These are phyloP conservation scores for Asobara japonica DNA, from an alignment of 1,140 invertebrate species.

Conservation along the genomic window DNA sequence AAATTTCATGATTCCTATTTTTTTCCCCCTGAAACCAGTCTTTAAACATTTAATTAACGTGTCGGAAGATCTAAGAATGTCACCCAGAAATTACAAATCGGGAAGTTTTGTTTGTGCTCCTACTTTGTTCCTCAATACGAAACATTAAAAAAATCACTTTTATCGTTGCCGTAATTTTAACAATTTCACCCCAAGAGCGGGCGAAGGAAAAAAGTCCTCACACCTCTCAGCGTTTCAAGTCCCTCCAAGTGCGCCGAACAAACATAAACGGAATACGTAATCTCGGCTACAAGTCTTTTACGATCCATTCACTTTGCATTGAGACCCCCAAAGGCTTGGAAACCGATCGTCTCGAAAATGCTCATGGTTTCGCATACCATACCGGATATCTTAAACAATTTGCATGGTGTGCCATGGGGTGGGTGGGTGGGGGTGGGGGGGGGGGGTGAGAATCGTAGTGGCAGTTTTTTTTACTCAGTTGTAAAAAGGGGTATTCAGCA, in stretches of 20 bases:
- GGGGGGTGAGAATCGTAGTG: conserved; percentile 56
- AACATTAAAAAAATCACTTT: not conserved
- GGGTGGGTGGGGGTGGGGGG: not conserved
- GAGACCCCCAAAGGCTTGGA: not conserved
- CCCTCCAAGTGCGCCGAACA: not conserved
- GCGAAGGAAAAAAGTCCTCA: not conserved
- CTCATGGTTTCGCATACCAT: conserved; percentile 20
- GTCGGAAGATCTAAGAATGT: too few species aligned
- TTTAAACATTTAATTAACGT: too few species aligned
- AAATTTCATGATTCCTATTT: too few species aligned
- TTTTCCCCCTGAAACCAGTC: too few species aligned
- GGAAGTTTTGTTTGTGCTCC: too few species aligned
- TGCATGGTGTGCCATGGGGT: conserved; percentile 55
- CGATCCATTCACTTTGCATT: conserved; percentile 16
- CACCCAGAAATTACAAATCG: too few species aligned
- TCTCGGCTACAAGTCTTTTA: conserved; percentile 13
- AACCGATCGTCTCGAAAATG: conserved; percentile 10
- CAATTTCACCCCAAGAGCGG: not conserved
- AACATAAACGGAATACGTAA: conserved; percentile 17
- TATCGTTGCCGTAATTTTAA: not conserved
- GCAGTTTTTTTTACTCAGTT: conserved; percentile 54
- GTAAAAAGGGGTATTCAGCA: conserved; percentile 56
- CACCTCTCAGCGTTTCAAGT: not conserved
- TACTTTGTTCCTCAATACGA: too few species aligned
- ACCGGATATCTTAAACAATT: conserved; percentile 67